Percentiles rank a stretch among this genome's conserved stretches.
Conservation (phyloP, 1,140 invertebrate species). For the Euura lappo region DNA sequence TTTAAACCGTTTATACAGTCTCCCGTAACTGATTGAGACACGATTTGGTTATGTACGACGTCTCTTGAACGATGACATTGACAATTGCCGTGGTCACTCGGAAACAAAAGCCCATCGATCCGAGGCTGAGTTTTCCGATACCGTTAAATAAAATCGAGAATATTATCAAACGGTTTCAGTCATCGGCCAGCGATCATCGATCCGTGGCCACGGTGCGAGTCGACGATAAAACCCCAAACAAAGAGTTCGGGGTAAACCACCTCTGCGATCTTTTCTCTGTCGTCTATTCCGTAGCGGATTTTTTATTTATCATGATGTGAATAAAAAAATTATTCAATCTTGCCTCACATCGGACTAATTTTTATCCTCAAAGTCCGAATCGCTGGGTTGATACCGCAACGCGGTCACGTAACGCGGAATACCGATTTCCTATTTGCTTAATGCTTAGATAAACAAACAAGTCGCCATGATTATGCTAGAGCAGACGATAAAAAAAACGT, state of each 20-base stretch:
- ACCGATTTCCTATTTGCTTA: background rate
- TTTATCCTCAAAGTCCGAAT: too few species aligned
- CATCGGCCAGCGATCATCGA: too few species aligned
- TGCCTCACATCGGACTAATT: too few species aligned
- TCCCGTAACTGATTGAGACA: constrained; percentile 16
- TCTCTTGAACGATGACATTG: constrained; percentile 39
- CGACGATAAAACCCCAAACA: too few species aligned
- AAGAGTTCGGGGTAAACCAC: too few species aligned
- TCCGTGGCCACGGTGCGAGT: too few species aligned
- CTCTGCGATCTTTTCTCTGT: too few species aligned
- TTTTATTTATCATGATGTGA: too few species aligned
- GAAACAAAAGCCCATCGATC: constrained; percentile 10
- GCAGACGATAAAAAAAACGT: background rate
- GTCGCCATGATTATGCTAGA: background rate
- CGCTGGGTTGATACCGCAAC: too few species aligned
- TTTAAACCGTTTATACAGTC: constrained; percentile 12
- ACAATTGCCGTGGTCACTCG: constrained; percentile 31
- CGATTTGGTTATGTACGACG: constrained; percentile 43
- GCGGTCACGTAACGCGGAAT: too few species aligned
- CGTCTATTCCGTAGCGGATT: too few species aligned
- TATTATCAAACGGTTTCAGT: background rate
- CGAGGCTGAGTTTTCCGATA: constrained; percentile 16
- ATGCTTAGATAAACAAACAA: background rate
- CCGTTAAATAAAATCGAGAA: constrained; percentile 5
- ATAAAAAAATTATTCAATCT: too few species aligned